Conservation (phyloP, 2,113 vertebrate genomes). For the Pangasianodon hypophthalmus region DNA sequence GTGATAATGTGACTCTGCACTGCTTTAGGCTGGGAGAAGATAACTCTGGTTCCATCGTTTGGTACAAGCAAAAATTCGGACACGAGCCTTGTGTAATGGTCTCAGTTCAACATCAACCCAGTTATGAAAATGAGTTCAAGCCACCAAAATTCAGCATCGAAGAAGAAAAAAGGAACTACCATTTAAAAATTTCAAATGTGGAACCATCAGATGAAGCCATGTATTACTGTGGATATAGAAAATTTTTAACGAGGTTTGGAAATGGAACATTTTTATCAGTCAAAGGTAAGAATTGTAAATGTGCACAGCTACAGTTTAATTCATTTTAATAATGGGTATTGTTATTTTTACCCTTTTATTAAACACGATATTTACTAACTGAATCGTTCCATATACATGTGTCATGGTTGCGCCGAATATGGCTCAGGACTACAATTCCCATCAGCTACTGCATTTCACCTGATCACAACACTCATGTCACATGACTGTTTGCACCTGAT, state of each 20-base stretch:
- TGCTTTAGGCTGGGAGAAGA: neutral
- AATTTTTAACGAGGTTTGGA: neutral
- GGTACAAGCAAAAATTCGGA: neutral
- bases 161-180: neutral
- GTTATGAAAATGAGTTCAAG: neutral
- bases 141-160: neutral
- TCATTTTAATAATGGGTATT: no score
- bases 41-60: neutral
- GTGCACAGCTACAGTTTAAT: neutral
- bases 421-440: no score
- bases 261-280: neutral
- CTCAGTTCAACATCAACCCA: neutral
- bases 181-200: neutral
- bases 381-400: no score
- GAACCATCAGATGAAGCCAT: neutral
- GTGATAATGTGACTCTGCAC: neutral
- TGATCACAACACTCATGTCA: no score
- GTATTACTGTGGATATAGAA: neutral
- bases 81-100: neutral
- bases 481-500: no score
- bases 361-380: no score
- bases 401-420: no score
- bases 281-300: neutral
- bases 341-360: no score
- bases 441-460: no score